Evolutionary conservation across 2,888 invertebrate species (phyloP), one percentile per base, ranked within the genome.

Genomic region (Agelastica alni): DNA sequence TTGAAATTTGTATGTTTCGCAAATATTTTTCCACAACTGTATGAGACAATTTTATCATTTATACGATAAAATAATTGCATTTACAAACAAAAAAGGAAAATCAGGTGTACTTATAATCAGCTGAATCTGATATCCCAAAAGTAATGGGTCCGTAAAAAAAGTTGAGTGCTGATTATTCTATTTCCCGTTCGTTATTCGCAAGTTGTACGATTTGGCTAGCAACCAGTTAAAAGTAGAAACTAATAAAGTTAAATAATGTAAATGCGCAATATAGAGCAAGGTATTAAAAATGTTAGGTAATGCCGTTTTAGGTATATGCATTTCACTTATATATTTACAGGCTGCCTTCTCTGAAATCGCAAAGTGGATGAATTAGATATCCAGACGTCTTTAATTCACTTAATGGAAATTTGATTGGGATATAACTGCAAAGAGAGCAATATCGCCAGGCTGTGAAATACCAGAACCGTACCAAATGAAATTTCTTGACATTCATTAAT

Each of bases 331-430:
- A n/a, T 7, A 10, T 20, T 39, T 20, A 20, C 20, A 39, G 12
- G 17, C n/a, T 39, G 37, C 37, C 37, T 16, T 17, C 20, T 39
- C 37, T 39, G 18, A 18, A 39, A 39, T 39, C n/a, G 20, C 41
- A 49, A 42, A 49, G 49, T 42, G 41, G 32, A 32, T 49, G 49
- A 49, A 49, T 49, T 49, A 49, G 41, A 49, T 41, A 32, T 31
- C 41, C 49, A 49, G 49, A 49, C 49, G 41, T 49, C 49, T 41
- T 49, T 49, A 49, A 49, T 49, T 49, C 31, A 41, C 41, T 42
- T 41, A 49, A 49, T 49, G 49, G 49, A 42, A 41, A 49, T 49
- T 49, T 49, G 49, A 49, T 49, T 49, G 20, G 49, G 49, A 49
- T 41, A 42, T 42, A 49, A 49, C 18, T 42, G 49, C 32, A 49